Conservation (phyloP, 2,888 invertebrate genomes). For the Maniola hyperantus region DNA sequence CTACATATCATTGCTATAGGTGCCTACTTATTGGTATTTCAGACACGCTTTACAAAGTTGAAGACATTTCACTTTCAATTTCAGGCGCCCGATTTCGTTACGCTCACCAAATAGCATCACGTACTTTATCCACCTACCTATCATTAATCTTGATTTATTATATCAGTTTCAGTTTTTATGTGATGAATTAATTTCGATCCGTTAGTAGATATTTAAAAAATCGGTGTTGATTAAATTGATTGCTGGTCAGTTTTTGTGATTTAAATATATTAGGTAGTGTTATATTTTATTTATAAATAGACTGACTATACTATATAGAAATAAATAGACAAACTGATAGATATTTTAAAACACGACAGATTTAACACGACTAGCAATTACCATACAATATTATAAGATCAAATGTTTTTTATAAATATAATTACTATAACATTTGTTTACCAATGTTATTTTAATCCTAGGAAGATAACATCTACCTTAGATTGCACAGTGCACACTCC, state of each 20-base stretch:
- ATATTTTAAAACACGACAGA: neutral
- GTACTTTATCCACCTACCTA: conserved; percentile 14
- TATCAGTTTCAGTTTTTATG: conserved; percentile 24
- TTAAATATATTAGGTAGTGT: too few relatives aligned
- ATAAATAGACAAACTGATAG: too few relatives aligned
- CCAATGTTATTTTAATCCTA: conserved; percentile 6
- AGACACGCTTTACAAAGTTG: conserved; percentile 5
- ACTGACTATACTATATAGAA: too few relatives aligned
- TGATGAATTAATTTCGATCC: conserved; percentile 25
- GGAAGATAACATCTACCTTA: conserved; percentile 31
- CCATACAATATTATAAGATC: neutral
- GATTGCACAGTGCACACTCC: conserved; percentile 37
- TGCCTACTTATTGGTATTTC: neutral
- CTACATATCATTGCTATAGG: neutral
- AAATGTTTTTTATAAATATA: neutral
- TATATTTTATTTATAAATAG: too few relatives aligned
- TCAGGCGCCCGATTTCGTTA: conserved; percentile 11
- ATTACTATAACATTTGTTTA: neutral
- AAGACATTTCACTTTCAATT: conserved; percentile 31
- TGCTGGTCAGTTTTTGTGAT: neutral
- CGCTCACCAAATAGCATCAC: conserved; percentile 22
- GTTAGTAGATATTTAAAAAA: conserved; percentile 22
- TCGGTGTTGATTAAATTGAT: conserved; percentile 23
- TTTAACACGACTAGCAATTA: neutral
- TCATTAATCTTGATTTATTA: conserved; percentile 34